These are phyloP conservation scores for Erethizon dorsatum DNA, from an alignment of 2,797 vertebrate species.

Conservation along the genomic window DNA sequence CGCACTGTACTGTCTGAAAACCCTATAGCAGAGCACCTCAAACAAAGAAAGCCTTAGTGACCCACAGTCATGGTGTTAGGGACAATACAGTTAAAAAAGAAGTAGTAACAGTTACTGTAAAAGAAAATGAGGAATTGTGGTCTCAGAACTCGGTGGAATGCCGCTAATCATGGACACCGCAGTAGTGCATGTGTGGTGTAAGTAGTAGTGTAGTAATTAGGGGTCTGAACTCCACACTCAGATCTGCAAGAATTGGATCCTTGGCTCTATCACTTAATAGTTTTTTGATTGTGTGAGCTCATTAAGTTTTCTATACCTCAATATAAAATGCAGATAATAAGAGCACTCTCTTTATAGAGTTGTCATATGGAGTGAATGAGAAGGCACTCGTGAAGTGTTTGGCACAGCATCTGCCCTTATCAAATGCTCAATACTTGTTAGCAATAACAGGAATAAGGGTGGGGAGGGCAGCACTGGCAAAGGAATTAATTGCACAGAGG, in stretches of 20 bases:
- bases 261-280: neutral
- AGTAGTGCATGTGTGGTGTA: neutral
- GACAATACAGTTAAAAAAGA: neutral
- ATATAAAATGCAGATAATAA: neutral
- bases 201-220: neutral
- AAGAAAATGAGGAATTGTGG: neutral
- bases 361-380: neutral
- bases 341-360: neutral
- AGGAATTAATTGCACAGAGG: neutral
- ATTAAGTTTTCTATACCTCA: neutral
- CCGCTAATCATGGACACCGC: neutral
- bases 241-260: neutral
- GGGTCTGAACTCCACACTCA: neutral
- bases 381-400: neutral
- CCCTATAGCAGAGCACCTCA: neutral
- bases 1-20: neutral
- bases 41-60: neutral
- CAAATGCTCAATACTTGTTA: neutral
- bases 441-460: neutral
- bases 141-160: neutral
- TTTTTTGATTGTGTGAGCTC: neutral
- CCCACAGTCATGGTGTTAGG: neutral
- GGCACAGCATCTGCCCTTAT: neutral
- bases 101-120: neutral
- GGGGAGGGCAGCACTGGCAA: neutral